phyloP scores from a whole-genome alignment of 2,113 vertebrate species.

The Cyanoliseus patagonus region DNA sequence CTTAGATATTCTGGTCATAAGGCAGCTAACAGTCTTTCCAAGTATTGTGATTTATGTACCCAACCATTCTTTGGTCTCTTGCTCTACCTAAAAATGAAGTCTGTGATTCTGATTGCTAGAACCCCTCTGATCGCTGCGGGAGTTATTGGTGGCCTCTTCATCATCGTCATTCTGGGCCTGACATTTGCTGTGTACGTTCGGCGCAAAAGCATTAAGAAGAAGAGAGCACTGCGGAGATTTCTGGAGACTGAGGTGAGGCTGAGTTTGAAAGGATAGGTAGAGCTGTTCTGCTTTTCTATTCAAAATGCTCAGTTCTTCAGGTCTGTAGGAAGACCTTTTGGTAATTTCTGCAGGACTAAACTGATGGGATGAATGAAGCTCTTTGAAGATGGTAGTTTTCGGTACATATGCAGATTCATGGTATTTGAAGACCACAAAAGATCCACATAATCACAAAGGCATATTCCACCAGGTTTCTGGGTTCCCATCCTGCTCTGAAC shows the following conservation, averaged over 20 bases:
- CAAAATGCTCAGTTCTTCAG: not conserved
- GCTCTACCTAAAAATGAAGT: not conserved
- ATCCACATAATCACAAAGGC: not conserved
- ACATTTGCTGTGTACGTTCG: constrained; percentile 90
- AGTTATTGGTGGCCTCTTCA: constrained; percentile 91
- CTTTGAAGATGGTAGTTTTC: not conserved
- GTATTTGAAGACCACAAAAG: not conserved
- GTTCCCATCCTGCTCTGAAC: not conserved
- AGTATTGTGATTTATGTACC: not conserved
- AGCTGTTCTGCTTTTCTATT: not conserved
- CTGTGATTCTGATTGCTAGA: constrained; percentile 75
- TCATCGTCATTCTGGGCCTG: constrained; percentile 91
- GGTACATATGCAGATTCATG: not conserved
- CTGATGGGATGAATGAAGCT: not conserved
- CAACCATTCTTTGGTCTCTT: not conserved
- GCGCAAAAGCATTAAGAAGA: constrained; percentile 97
- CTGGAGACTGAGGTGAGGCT: constrained; percentile 92
- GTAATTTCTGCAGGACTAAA: not conserved
- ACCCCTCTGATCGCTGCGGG: constrained; percentile 94
- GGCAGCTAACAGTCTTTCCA: not conserved
- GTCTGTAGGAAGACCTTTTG: not conserved
- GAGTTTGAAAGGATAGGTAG: not conserved
- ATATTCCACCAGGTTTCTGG: not conserved
- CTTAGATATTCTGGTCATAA: not conserved
- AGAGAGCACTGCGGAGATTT: constrained; percentile 91